Conservation (phyloP, 2,888 invertebrate species). For the Chloroclystis v-ata region DNA sequence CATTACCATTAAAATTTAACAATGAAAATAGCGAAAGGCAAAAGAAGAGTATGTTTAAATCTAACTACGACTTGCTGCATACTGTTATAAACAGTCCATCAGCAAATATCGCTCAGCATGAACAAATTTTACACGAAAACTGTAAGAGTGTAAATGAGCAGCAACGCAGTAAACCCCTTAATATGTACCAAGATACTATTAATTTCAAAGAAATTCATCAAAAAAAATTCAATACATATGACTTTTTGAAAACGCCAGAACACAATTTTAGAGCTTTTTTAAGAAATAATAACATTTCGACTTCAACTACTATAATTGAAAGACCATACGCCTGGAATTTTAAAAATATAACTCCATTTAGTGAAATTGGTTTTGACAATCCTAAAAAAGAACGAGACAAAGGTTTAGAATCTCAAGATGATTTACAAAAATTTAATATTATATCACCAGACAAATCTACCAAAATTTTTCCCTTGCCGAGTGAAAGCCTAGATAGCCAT, state of each 20-base stretch:
- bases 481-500: neutral
- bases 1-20: slow-evolving; percentile 2
- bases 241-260: neutral
- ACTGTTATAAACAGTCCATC: slow-evolving; percentile 44
- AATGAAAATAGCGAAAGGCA: neutral
- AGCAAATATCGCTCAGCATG: no score
- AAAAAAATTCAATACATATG: no score
- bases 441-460: no score
- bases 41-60: slow-evolving; percentile 32
- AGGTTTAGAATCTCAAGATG: neutral
- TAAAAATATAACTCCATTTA: neutral
- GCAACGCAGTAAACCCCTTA: no score
- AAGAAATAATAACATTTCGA: neutral
- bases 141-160: no score
- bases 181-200: no score
- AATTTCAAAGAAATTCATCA: no score
- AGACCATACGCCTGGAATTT: neutral
- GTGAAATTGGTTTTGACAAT: neutral
- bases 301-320: neutral
- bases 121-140: no score
- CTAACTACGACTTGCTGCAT: slow-evolving; percentile 54
- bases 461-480: neutral
- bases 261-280: neutral
- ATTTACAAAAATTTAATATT: no score
- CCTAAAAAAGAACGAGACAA: neutral